A percentile compares a stretch with the other conserved stretches of the same genome.
Evolutionary conservation across 1,140 invertebrate genomes (phyloP).

Genomic region (Brachionus sp.): DNA sequence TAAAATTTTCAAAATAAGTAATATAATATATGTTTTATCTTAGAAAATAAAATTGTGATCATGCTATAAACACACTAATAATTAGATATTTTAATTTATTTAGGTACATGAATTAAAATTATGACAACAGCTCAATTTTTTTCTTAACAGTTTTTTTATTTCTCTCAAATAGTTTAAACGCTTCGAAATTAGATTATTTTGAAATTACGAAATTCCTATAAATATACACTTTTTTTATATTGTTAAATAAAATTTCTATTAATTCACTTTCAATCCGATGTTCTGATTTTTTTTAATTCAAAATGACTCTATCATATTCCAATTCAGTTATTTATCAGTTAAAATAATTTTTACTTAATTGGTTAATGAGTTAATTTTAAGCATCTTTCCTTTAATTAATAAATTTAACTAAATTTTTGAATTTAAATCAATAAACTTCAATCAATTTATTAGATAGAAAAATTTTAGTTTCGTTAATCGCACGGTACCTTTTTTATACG

Average conservation of each 20-base stretch:
- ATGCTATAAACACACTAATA: background rate
- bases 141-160: background rate
- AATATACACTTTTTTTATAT: background rate
- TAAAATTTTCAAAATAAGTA: background rate
- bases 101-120: background rate
- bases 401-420: too few species aligned
- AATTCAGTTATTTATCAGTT: too few species aligned
- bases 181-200: background rate
- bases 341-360: too few species aligned
- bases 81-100: background rate
- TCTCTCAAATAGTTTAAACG: background rate
- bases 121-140: background rate
- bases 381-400: too few species aligned
- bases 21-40: background rate
- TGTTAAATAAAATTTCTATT: too few species aligned
- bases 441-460: conserved; percentile 11
- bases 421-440: background rate
- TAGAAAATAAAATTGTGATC: background rate
- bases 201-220: background rate
- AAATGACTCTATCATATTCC: too few species aligned
- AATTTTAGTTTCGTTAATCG: conserved; percentile 34
- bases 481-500: conserved; percentile 32
- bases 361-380: too few species aligned
- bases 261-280: too few species aligned
- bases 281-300: background rate